phyloP scores from a whole-genome alignment of 1,140 invertebrate species.

The Lordiphosa stackelbergi region DNA sequence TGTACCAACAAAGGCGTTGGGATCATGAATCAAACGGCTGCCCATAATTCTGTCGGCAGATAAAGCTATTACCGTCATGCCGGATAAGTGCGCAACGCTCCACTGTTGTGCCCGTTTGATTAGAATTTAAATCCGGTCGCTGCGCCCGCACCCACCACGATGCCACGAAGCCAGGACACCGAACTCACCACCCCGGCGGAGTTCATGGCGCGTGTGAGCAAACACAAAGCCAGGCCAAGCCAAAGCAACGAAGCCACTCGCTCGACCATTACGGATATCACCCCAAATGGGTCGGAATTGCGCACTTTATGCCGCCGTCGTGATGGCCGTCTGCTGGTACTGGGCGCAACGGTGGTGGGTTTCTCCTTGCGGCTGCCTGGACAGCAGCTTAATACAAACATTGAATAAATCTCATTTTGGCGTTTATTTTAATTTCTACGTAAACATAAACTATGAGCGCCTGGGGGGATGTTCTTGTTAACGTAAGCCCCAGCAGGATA shows the following conservation, averaged over 20 bases:
- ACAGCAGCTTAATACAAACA: slow-evolving; percentile 73
- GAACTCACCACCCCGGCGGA: slow-evolving; percentile 12
- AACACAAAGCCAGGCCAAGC: slow-evolving; percentile 40
- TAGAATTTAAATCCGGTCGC: slow-evolving; percentile 69
- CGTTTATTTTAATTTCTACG: slow-evolving; percentile 75
- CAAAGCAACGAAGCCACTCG: slow-evolving; percentile 21
- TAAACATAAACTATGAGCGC: slow-evolving; percentile 71
- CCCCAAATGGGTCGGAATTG: slow-evolving; percentile 59
- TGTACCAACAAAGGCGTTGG: slow-evolving; percentile 38
- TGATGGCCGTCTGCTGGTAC: slow-evolving; percentile 9
- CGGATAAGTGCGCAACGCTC: slow-evolving; percentile 62
- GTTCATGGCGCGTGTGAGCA: slow-evolving; percentile 30
- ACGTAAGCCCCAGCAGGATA: slow-evolving; percentile 22
- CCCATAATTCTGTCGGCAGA: slow-evolving; percentile 72
- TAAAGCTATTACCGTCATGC: slow-evolving; percentile 73
- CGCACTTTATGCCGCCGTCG: slow-evolving; percentile 34
- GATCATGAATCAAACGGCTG: slow-evolving; percentile 66
- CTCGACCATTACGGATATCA: slow-evolving; percentile 64
- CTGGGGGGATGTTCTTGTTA: slow-evolving; percentile 35
- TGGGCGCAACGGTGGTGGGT: slow-evolving; percentile 43
- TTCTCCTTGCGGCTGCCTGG: slow-evolving; percentile 38
- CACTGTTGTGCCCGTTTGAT: slow-evolving; percentile 55
- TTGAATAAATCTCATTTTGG: slow-evolving; percentile 70
- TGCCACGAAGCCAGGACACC: slow-evolving; percentile 14
- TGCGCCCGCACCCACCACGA: slow-evolving; percentile 16